Percentiles rank a stretch among this genome's conserved stretches.
Conservation (phyloP, 2,113 vertebrate species). For the Chaetops frenatus region DNA sequence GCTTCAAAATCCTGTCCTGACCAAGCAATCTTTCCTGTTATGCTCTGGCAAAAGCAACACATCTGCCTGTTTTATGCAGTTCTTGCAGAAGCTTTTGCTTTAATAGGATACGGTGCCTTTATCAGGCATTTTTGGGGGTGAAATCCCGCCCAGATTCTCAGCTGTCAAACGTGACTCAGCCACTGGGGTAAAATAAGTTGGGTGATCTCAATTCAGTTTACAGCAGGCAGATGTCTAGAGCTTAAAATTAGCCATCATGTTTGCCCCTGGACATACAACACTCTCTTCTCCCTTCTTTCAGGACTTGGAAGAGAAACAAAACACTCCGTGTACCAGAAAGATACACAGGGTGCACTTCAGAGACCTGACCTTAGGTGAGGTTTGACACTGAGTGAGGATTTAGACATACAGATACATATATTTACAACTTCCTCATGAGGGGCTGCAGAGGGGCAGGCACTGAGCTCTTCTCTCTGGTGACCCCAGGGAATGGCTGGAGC, state of each 20-base stretch:
- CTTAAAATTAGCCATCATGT: conserved; percentile 39
- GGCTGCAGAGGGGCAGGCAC: background rate
- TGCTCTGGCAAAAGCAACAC: background rate
- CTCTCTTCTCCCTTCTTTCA: background rate
- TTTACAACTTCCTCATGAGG: background rate
- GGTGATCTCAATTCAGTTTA: conserved; percentile 36
- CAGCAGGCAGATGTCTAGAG: conserved; percentile 12
- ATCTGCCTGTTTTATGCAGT: background rate
- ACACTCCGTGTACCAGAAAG: rapidly evolving
- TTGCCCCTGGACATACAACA: background rate
- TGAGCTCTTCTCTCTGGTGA: background rate
- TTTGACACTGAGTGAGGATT: background rate
- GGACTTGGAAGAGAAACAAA: background rate
- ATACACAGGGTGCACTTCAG: rapidly evolving
- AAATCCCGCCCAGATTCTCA: conserved; percentile 33
- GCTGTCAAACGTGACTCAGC: conserved; percentile 50
- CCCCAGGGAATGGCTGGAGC: background rate
- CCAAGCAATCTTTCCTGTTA: background rate
- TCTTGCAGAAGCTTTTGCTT: background rate
- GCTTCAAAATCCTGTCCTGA: background rate
- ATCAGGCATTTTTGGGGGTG: background rate
- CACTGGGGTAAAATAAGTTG: conserved; percentile 40
- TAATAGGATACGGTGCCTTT: background rate
- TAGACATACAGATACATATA: background rate
- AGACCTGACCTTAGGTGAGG: background rate